phyloP scores from a whole-genome alignment of 2,888 invertebrate species.

The Sarcophaga rosellei region DNA sequence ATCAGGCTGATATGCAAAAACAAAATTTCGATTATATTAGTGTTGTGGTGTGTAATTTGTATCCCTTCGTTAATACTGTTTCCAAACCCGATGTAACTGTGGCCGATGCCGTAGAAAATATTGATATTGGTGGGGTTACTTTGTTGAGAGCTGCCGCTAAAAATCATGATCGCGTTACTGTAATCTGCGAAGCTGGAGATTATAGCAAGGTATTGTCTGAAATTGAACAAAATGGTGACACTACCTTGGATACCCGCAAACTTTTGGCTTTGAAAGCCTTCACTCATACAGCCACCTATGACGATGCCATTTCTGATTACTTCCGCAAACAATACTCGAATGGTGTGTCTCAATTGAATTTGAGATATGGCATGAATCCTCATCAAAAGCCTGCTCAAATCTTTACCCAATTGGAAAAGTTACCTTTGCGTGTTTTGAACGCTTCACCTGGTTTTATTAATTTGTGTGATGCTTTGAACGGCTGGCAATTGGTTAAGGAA shows the following conservation, averaged over 20 bases:
- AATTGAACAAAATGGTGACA: constrained; percentile 87
- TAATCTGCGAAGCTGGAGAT: constrained; percentile 95
- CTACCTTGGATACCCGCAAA: constrained; percentile 86
- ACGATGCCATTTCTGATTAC: constrained; percentile 96
- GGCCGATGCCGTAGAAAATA: constrained; percentile 96
- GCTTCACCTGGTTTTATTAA: constrained; percentile 99
- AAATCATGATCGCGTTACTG: constrained; percentile 96
- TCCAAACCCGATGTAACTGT: constrained; percentile 90
- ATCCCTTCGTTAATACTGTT: constrained; percentile 95
- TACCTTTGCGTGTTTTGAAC: constrained; percentile 94
- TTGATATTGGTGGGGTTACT: constrained; percentile 98
- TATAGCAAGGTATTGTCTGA: constrained; percentile 90
- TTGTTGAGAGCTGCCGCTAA: constrained; percentile 97
- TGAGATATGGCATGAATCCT: constrained; percentile 98
- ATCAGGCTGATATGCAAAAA: constrained; percentile 90
- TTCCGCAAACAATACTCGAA: constrained; percentile 94
- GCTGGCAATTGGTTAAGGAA: constrained; percentile 97
- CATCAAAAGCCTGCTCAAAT: constrained; percentile 98
- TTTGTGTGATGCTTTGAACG: constrained; percentile 97
- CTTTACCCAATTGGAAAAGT: constrained; percentile 88
- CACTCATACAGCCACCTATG: constrained; percentile 97
- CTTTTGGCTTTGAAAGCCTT: constrained; percentile 95
- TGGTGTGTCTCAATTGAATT: constrained; percentile 89
- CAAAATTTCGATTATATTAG: constrained; percentile 91
- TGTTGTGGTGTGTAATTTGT: constrained; percentile 97